Percentiles rank a stretch among this genome's conserved stretches.
Evolutionary conservation across 35 echinoderm and acorn worm species (phyloP).

Genomic region (Strongylocentrotus purpuratus): DNA sequence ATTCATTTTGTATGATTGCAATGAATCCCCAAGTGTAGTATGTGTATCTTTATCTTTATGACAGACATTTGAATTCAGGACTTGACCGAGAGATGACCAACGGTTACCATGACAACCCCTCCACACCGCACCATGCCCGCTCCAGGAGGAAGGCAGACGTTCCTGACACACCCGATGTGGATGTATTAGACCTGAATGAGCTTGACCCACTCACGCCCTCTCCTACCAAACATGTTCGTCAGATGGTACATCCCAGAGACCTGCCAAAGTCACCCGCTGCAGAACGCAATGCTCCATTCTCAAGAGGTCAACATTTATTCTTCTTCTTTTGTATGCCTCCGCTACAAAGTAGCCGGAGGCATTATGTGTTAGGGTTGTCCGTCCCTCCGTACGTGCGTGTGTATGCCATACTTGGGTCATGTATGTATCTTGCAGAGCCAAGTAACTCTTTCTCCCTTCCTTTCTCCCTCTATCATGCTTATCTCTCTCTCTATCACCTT

Average conservation of each 20-base stretch:
- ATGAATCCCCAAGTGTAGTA: too few relatives aligned
- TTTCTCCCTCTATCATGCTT: too few relatives aligned
- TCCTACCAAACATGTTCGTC: slow-evolving; percentile 50
- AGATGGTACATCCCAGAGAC: slow-evolving; percentile 82
- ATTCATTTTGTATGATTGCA: too few relatives aligned
- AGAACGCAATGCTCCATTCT: slow-evolving; percentile 51
- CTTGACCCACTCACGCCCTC: slow-evolving; percentile 68
- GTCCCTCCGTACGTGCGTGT: too few relatives aligned
- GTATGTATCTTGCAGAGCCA: too few relatives aligned
- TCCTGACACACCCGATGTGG: slow-evolving; percentile 57
- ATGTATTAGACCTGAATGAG: slow-evolving; percentile 74
- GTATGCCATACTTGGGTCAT: too few relatives aligned
- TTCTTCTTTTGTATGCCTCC: too few relatives aligned
- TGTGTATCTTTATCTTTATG: not conserved
- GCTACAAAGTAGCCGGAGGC: too few relatives aligned
- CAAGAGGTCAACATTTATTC: slow-evolving; percentile 8
- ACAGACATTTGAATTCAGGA: not conserved
- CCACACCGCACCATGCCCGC: not conserved
- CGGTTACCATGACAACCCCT: slow-evolving; percentile 49
- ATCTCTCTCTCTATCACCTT: too few relatives aligned
- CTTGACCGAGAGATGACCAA: not conserved
- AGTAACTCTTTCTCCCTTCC: too few relatives aligned
- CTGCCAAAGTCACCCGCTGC: slow-evolving; percentile 46
- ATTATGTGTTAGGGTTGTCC: too few relatives aligned
- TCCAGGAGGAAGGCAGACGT: not conserved